phyloP scores from a whole-genome alignment of 1,140 invertebrate genomes.

The Laodelphax striatellus region DNA sequence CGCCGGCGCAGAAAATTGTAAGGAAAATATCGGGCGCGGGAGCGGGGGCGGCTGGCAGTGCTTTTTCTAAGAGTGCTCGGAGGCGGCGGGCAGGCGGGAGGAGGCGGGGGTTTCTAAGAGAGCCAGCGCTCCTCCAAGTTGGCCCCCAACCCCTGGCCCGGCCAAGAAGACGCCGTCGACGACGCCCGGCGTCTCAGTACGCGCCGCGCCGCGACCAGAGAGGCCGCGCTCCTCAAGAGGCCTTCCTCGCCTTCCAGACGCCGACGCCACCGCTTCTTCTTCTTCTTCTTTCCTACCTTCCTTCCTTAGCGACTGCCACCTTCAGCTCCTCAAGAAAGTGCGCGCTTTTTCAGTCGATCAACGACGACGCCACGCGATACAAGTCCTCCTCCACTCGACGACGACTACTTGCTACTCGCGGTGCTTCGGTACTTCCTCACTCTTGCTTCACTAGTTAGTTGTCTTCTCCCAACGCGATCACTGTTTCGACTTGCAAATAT shows the following conservation, averaged over 20 bases:
- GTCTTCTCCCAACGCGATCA: slow-evolving; percentile 2
- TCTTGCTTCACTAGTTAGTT: slow-evolving; percentile 14
- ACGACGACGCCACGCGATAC: slow-evolving; percentile 10
- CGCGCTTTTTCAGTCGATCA: slow-evolving; percentile 10
- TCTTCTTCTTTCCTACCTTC: slow-evolving; percentile 1
- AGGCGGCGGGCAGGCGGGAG: slow-evolving; percentile 6
- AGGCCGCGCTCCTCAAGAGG: slow-evolving; percentile 9
- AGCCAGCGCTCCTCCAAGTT: slow-evolving; percentile 14
- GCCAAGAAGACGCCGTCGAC: slow-evolving; percentile 3
- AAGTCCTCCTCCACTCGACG: slow-evolving; percentile 5
- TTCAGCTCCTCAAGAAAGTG: slow-evolving; percentile 12
- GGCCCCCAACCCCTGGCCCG: not conserved
- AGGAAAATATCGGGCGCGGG: slow-evolving; percentile 19
- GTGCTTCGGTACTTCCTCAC: slow-evolving; percentile 1
- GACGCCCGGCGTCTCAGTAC: slow-evolving; percentile 11
- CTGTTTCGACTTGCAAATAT: not conserved
- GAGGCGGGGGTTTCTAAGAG: slow-evolving; percentile 12
- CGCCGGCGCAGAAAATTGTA: slow-evolving; percentile 26
- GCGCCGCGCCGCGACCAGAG: slow-evolving; percentile 12
- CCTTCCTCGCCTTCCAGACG: slow-evolving; percentile 12
- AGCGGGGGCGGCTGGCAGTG: slow-evolving; percentile 12
- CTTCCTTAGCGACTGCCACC: not conserved
- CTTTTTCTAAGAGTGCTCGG: slow-evolving; percentile 22
- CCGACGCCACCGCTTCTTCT: not conserved
- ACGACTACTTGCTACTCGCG: not conserved